These are phyloP conservation scores for Scolopax mira DNA, from an alignment of 2,113 vertebrate species.

Conservation along the genomic window DNA sequence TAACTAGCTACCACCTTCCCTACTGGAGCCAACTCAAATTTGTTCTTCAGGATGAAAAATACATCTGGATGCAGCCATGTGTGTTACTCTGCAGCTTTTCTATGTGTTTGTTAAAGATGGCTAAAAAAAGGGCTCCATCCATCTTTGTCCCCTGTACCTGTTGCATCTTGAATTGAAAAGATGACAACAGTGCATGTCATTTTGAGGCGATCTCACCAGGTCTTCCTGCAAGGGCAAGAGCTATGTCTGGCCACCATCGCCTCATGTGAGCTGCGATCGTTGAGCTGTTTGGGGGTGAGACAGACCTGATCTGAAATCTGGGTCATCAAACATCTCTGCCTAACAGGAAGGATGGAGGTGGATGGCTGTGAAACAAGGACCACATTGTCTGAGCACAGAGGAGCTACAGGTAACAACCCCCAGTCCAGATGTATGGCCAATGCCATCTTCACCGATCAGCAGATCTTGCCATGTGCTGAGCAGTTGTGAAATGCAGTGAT, in stretches of 20 bases:
- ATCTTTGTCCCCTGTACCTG: background rate
- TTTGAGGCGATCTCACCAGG: background rate
- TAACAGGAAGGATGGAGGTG: background rate
- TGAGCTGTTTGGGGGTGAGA: background rate
- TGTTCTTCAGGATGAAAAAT: background rate
- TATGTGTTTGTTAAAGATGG: background rate
- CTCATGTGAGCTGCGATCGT: accelerated
- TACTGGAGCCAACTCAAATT: background rate
- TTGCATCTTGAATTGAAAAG: background rate
- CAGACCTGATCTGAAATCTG: background rate
- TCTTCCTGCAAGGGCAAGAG: background rate
- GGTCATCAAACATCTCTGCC: background rate
- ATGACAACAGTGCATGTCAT: accelerated
- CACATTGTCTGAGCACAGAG: background rate
- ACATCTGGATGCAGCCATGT: background rate
- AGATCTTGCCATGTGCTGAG: background rate
- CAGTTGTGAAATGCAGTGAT: background rate
- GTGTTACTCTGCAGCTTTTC: background rate
- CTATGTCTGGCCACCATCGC: no score
- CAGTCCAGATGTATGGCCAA: background rate
- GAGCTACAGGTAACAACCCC: background rate
- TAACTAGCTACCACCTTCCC: background rate
- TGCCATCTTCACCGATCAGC: background rate
- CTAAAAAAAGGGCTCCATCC: background rate
- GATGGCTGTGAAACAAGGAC: background rate